Conservation (phyloP, 2,888 invertebrate species). For the Lymantria monacha region DNA sequence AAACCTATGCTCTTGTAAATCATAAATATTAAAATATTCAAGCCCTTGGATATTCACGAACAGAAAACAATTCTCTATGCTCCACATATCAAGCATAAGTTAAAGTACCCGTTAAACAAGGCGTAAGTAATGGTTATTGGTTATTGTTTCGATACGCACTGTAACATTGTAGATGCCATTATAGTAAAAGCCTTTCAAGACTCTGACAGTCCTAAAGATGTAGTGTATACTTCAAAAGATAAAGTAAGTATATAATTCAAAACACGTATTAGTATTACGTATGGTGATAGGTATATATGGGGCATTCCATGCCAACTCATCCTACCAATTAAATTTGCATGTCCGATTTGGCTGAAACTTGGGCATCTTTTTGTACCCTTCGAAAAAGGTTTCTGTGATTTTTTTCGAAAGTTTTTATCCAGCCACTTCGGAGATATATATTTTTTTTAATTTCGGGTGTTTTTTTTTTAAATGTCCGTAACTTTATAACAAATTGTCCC, state of each 20-base stretch:
- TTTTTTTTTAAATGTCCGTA: no score
- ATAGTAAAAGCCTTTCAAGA: constrained; percentile 21
- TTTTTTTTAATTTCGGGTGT: no score
- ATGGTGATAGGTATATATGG: no score
- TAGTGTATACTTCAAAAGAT: constrained; percentile 11
- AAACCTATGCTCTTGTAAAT: constrained; percentile 9
- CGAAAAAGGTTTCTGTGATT: no score
- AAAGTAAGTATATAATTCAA: neutral
- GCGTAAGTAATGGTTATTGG: constrained; percentile 31
- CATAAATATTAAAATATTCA: constrained; percentile 2
- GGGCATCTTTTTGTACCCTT: no score
- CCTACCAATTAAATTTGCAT: no score
- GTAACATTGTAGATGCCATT: constrained; percentile 20
- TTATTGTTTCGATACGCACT: constrained; percentile 21
- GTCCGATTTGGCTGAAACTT: no score
- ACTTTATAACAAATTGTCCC: no score
- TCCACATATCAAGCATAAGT: constrained; percentile 26
- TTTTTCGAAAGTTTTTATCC: no score
- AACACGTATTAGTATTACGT: no score
- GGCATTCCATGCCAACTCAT: no score
- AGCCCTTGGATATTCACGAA: neutral
- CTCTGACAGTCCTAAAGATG: constrained; percentile 11
- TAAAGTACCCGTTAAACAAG: constrained; percentile 27
- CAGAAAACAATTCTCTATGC: constrained; percentile 15
- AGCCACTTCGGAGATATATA: no score